Percentiles rank a stretch among this genome's conserved stretches.
These are phyloP conservation scores for Crocuta crocuta DNA, from an alignment of 2,113 vertebrate genomes.

Conservation along the genomic window DNA sequence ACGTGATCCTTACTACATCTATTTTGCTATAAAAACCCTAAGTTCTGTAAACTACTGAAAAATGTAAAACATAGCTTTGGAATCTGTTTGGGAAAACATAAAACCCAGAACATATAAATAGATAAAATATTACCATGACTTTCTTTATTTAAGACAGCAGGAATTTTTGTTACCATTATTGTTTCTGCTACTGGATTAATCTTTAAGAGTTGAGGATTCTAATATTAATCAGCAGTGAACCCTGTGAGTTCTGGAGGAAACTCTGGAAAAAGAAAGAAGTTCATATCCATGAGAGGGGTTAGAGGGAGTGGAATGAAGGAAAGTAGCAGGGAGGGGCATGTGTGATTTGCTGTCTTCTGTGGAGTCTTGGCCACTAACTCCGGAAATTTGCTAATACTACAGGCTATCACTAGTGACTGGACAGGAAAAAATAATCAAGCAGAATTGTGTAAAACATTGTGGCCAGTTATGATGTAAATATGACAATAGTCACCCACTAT, in stretches of 20 bases:
- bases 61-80: conserved; percentile 2
- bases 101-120: background rate
- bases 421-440: background rate
- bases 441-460: background rate
- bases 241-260: background rate
- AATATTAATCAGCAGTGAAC: background rate
- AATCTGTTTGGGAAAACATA: background rate
- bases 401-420: background rate
- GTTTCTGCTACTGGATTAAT: conserved; percentile 48
- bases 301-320: fast-evolving
- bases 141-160: background rate
- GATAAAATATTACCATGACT: background rate
- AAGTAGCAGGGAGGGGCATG: fast-evolving
- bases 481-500: background rate
- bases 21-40: background rate
- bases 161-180: background rate
- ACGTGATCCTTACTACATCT: background rate
- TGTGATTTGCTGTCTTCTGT: background rate
- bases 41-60: background rate
- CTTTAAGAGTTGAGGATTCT: background rate
- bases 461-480: background rate
- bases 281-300: fast-evolving
- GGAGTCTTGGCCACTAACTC: background rate
- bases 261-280: background rate
- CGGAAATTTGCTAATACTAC: background rate